Evolutionary conservation across 2,113 vertebrate genomes (phyloP), one percentile per base, ranked within the genome.

Genomic region (Caranx melampygus): DNA sequence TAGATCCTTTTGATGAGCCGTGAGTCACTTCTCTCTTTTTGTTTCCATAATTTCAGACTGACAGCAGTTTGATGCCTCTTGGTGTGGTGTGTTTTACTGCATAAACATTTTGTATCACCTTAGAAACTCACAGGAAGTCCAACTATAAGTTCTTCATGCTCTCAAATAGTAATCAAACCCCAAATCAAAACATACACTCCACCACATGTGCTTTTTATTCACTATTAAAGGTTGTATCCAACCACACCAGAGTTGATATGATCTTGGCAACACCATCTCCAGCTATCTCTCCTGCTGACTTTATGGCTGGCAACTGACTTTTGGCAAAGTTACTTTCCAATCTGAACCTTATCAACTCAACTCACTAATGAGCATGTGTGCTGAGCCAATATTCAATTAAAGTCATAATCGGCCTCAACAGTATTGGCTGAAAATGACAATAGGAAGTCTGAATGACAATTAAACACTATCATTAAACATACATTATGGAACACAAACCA

Each of bases 321-420:
- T 59, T 75, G 81, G 75, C 71, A 72, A 85, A 85, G 75, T 82
- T 76, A 42, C 70, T 84, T 65, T 74, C 18, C 12, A 47, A 45
- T 79, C 77, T 62, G n/a, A 61, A 66, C 69, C 71, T 75, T 74
- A 81, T 84, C 66, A 84, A 72, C 74, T 81, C 34, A 58, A 85
- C 26, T 55, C 71, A 16, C 63, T 82, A 88, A 87, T 78, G 75
- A 83, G 70, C 60, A 44, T 71, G 84, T 82, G 75, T 49, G 68
- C 52, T 51, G 66, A 86, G 81, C 81, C 87, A 86, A 61, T 82
- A 76, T 81, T 80, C 55, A 77, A 86, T 84, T 88, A 60, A 72
- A 86, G 57, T 66, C 40, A 75, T 80, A 84, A 88, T 84, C 67
- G 18, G 55, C 78, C 60, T 72, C 75, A 81, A 66, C 55, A 55